Evolutionary conservation across 2,888 invertebrate genomes (phyloP).

Genomic region (Geotrupes spiniger): DNA sequence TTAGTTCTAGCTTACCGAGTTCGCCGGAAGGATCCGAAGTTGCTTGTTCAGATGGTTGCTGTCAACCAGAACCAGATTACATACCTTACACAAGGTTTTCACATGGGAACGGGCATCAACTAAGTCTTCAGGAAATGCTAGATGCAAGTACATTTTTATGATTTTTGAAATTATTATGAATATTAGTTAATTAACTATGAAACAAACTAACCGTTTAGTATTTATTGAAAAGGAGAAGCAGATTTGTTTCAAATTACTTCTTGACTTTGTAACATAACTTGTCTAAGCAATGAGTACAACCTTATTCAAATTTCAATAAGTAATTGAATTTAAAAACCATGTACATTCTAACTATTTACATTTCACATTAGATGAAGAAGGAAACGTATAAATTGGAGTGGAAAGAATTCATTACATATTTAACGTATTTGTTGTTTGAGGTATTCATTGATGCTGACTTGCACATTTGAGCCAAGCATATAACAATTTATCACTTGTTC

Average conservation of each 20-base stretch:
- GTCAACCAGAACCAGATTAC: constrained; percentile 65
- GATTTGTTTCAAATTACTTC: neutral
- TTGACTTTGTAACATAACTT: constrained; percentile 14
- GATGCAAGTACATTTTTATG: constrained; percentile 57
- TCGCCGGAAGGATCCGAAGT: constrained; percentile 89
- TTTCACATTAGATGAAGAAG: too few species aligned
- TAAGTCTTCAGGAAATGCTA: constrained; percentile 74
- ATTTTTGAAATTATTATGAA: neutral
- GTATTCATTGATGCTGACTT: too few species aligned
- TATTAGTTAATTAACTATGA: neutral
- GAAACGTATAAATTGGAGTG: too few species aligned
- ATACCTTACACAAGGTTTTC: constrained; percentile 40
- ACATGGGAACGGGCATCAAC: constrained; percentile 58
- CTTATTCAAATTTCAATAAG: too few species aligned
- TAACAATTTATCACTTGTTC: too few species aligned
- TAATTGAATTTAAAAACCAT: too few species aligned
- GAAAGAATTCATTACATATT: too few species aligned
- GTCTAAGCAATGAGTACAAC: too few species aligned
- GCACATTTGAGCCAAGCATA: too few species aligned
- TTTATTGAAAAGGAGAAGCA: neutral
- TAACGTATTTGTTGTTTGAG: too few species aligned
- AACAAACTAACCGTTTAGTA: neutral
- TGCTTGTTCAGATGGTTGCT: constrained; percentile 85
- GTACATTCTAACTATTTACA: too few species aligned
- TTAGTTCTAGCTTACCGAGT: constrained; percentile 75